Evolutionary conservation across 2,888 invertebrate species (phyloP), one percentile per base, ranked within the genome.

Genomic region (Agrilus cyanescens): DNA sequence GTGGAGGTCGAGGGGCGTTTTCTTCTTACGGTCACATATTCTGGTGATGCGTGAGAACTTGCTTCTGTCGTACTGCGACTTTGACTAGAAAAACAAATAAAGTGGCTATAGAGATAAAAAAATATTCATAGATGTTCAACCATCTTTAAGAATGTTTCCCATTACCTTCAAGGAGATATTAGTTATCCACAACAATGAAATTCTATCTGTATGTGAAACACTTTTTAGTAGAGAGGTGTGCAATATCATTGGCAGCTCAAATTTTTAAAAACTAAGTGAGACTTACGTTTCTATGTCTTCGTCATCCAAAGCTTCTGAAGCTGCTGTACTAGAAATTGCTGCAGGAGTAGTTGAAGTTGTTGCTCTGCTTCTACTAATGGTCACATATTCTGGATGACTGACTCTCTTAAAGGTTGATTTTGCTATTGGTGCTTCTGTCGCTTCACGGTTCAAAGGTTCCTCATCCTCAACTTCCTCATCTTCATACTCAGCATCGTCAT

Each of bases 1-100:
- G 56, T 32, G 50, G 68, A 67, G 8, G 67, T 65, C 2, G 65
- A 63, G 1, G 73, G 73, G 46, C 73, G 66, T 44, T 70, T 71
- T 48, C 78, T 67, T 50, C 71, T 69, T 15, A 80, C 74, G 1
- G 78, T 78, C 4, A 78, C 75, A 53, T 80, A 80, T 55, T 77
- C 75, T 1, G 76, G 25, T 8, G 25, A 76, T 31, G 62, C 48
- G 41, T 52, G 51, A 1, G 15, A 14, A 5, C 40, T 45, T 10
- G 25, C 33, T 10, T 25, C 25, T 25, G 25, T 25, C 8, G 25
- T 25, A 10, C 25, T 25, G 10, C 25, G 10, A 1, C 10, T 25
- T 25, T 2, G 1, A 10, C 25, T 25, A 25, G 10, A 25, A n/a
- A n/a, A n/a, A n/a, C n/a, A n/a, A n/a, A n/a, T n/a, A n/a, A n/a